A percentile compares a stretch with the other conserved stretches of the same genome.
Evolutionary conservation across 2,888 invertebrate genomes (phyloP).

Genomic region (Epiblema foenella): DNA sequence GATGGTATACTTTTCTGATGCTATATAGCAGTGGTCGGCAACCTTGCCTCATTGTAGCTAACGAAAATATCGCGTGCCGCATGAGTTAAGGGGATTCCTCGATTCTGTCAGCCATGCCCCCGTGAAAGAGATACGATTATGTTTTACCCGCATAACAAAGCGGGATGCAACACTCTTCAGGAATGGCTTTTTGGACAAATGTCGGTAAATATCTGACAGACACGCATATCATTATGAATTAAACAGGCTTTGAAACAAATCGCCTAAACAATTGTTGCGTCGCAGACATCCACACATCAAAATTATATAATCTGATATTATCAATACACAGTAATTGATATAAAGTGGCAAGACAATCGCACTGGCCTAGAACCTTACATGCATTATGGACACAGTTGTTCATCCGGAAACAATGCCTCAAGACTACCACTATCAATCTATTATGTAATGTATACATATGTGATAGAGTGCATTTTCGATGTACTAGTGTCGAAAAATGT

Average conservation of each 20-base stretch:
- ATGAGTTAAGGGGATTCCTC: too few relatives aligned
- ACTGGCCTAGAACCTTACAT: conserved; percentile 28
- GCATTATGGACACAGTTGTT: conserved; percentile 35
- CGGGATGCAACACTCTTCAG: too few relatives aligned
- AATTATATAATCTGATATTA: conserved; percentile 8
- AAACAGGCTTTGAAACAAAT: neutral
- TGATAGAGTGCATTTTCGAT: conserved; percentile 7
- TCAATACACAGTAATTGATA: neutral
- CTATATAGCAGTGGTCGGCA: too few relatives aligned
- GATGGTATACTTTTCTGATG: too few relatives aligned
- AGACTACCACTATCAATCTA: neutral
- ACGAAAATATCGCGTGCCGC: too few relatives aligned
- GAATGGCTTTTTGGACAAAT: too few relatives aligned
- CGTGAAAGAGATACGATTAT: too few relatives aligned
- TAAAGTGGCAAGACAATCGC: conserved; percentile 9
- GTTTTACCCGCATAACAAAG: too few relatives aligned
- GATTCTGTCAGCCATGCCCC: too few relatives aligned
- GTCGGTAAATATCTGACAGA: too few relatives aligned
- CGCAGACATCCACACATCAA: neutral
- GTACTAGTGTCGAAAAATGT: neutral
- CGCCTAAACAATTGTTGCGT: neutral
- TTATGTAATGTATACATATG: neutral
- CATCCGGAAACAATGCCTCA: neutral
- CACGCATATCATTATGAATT: neutral
- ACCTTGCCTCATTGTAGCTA: too few relatives aligned